Base-by-base conservation (phyloP, 2,797 vertebrate genomes). In the Eulemur albifrons region DNA sequence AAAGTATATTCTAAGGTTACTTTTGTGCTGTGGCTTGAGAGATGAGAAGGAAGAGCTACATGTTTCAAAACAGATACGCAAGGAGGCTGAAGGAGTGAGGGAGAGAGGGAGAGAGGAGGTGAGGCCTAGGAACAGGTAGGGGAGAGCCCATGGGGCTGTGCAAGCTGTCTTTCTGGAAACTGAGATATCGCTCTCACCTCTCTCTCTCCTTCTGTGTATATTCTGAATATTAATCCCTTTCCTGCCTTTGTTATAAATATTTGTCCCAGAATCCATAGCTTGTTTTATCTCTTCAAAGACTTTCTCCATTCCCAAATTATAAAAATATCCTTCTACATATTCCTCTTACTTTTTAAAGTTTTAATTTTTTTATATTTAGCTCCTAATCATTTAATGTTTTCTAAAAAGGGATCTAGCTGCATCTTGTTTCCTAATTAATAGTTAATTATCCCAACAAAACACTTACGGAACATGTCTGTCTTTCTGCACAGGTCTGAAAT, bases 371-470 rank as follows among this genome's bases (percentile, higher is more conserved):
- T 17, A 59, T 11, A 80, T 54, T 73, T 75, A 92, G 12, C 30
- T 85, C 75, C 27, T 75, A 88, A 84, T 83, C 21, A 84, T 18
- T 45, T 65, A 63, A 50, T 89, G 30, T 57, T 93, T 90, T 67
- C 63, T 69, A 84, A 89, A 92, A 72, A 32, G 21, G 27, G 9
- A 5, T 80, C 59, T 77, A 27, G 38, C 8, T 88, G 7, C 80
- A 57, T 93, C 67, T 86, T 90, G 21, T 61, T 79, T 87, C 35
- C 43, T 50, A 69, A 86, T 0, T 75, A 5, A 87, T 4, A 79
- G 61, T 63, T 63, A 85, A 92, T 54, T 86, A 75, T 63, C 25
- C n/a, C 38, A 90, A 90, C 43, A 90, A 88, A 88, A 81, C n/a
- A 38, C 32, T 92, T 70, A 83, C 0, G 80, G 27, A 85, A 88